Evolutionary conservation across 2,888 invertebrate genomes (phyloP).

Genomic region (Scrobipalpa costella): DNA sequence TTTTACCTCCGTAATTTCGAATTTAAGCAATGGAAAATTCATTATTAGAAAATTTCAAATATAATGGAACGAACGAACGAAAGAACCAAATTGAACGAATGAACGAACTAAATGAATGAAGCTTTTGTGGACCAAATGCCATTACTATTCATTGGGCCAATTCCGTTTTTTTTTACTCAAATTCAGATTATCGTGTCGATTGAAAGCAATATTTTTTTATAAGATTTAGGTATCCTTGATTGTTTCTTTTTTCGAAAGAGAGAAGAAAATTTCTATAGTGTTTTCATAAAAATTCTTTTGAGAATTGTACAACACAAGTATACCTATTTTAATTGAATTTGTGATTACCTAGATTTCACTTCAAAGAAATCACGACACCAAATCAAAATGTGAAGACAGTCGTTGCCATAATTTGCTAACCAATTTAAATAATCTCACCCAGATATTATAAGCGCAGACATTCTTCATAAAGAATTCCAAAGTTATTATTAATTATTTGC

Average conservation of each 20-base stretch:
- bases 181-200: no score
- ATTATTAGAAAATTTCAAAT: constrained; percentile 48
- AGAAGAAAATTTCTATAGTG: no score
- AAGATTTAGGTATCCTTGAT: no score
- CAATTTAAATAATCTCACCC: constrained; percentile 21
- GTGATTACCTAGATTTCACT: no score
- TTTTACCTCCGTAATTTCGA: constrained; percentile 52
- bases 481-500: constrained; percentile 12
- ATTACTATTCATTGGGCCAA: constrained; percentile 17
- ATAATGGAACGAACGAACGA: constrained; percentile 44
- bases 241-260: no score
- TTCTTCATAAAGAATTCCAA: neutral
- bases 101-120: constrained; percentile 33
- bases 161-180: no score
- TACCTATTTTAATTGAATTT: no score
- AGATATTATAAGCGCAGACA: neutral
- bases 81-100: constrained; percentile 16
- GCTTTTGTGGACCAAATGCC: constrained; percentile 15
- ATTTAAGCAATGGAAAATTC: constrained; percentile 52
- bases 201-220: neutral
- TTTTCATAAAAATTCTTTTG: no score
- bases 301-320: no score
- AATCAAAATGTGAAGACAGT: no score
- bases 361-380: no score
- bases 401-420: neutral